Evolutionary conservation across 2,888 invertebrate species (phyloP).

Genomic region (Brachypalpus laphriformis): DNA sequence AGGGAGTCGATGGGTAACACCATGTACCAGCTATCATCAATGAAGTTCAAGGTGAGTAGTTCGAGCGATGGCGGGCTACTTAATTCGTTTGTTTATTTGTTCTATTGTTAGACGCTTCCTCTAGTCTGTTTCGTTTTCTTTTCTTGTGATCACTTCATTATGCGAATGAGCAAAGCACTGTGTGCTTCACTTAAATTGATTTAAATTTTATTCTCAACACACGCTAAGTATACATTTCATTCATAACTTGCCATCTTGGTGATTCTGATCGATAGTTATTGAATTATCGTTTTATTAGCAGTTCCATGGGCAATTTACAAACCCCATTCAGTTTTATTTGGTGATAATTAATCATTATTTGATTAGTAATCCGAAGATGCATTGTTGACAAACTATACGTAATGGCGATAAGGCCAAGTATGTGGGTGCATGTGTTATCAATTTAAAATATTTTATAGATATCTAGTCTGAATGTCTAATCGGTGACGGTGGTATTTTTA

Average conservation of each 20-base stretch:
- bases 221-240: neutral
- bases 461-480: no score
- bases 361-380: neutral
- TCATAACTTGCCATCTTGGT: neutral
- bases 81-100: slow-evolving; percentile 11
- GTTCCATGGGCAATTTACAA: neutral
- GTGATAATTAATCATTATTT: slow-evolving; percentile 1
- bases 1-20: slow-evolving; percentile 97
- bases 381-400: neutral
- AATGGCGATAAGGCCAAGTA: neutral
- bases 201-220: neutral
- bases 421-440: no score
- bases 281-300: slow-evolving; percentile 9
- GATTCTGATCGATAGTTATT: neutral
- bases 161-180: neutral
- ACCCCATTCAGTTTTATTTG: neutral
- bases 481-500: no score
- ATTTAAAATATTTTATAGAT: no score
- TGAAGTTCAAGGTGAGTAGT: slow-evolving; percentile 96
- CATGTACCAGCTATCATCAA: slow-evolving; percentile 97
- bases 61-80: neutral
- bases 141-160: slow-evolving; percentile 29
- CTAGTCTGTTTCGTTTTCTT: slow-evolving; percentile 16
- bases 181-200: neutral
- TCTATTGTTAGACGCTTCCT: slow-evolving; percentile 58